Conservation (phyloP, 2,113 vertebrate species). For the Propithecus coquereli region DNA sequence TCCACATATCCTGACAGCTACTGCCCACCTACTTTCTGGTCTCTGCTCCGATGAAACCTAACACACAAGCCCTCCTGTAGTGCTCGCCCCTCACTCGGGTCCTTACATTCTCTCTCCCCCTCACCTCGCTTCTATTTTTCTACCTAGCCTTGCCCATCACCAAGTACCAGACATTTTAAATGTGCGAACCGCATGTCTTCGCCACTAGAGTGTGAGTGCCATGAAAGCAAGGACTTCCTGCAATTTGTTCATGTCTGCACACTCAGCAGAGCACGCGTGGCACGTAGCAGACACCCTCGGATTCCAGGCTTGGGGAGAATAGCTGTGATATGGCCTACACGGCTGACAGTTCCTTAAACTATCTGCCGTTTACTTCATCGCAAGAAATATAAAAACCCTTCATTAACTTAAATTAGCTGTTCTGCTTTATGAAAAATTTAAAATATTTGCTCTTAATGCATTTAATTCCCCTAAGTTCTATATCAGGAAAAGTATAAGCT, state of each 20-base stretch:
- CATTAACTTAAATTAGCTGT: background rate
- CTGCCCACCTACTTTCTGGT: background rate
- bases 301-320: background rate
- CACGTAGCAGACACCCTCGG: background rate
- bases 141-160: background rate
- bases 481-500: background rate
- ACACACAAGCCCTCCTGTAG: rapidly evolving
- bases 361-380: background rate
- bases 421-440: background rate
- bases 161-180: background rate
- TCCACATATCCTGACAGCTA: background rate
- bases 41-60: background rate
- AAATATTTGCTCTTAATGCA: slow-evolving; percentile 20
- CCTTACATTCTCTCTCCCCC: background rate
- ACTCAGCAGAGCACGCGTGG: background rate
- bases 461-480: background rate
- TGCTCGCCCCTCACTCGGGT: background rate
- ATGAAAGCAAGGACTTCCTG: background rate
- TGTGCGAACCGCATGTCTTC: background rate
- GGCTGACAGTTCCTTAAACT: background rate
- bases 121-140: background rate
- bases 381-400: background rate
- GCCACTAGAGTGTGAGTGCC: background rate
- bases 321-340: background rate
- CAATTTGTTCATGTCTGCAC: background rate